Evolutionary conservation across 2,113 vertebrate genomes (phyloP).

Genomic region (Hemibagrus wyckioides): DNA sequence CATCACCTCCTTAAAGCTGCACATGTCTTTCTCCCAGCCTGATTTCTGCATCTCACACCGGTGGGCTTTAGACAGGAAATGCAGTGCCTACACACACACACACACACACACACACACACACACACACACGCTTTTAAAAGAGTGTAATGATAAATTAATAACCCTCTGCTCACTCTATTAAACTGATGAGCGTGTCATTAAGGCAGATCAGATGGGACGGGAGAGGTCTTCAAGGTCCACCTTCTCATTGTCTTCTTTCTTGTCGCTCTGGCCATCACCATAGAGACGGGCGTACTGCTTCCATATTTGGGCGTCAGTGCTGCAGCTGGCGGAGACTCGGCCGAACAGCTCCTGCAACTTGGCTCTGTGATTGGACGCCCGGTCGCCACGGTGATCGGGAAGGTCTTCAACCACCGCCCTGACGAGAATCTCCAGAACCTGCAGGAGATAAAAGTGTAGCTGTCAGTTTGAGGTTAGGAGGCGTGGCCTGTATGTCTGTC

Average conservation of each 20-base stretch:
- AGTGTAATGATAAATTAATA: not conserved
- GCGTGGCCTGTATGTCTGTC: not conserved
- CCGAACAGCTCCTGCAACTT: slow-evolving; percentile 88
- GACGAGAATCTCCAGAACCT: slow-evolving; percentile 90
- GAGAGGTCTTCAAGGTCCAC: slow-evolving; percentile 60
- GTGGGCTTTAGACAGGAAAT: slow-evolving; percentile 89
- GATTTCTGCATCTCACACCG: slow-evolving; percentile 85
- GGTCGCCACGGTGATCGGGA: slow-evolving; percentile 73
- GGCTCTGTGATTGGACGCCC: slow-evolving; percentile 64
- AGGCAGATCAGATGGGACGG: not conserved
- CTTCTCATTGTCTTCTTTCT: slow-evolving; percentile 84
- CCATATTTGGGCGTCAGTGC: slow-evolving; percentile 84
- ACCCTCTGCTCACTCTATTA: not conserved
- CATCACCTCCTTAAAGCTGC: slow-evolving; percentile 83
- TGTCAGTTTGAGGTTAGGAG: not conserved
- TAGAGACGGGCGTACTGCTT: slow-evolving; percentile 83
- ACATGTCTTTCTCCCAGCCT: slow-evolving; percentile 86
- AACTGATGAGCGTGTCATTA: not conserved
- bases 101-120: slow-evolving; percentile 22
- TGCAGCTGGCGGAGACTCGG: slow-evolving; percentile 84
- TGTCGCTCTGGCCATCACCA: slow-evolving; percentile 77
- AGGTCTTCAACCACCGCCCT: slow-evolving; percentile 77
- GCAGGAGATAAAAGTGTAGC: slow-evolving; percentile 14
- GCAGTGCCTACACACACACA: slow-evolving; percentile 78
- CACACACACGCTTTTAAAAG: slow-evolving; percentile 1